Conservation (phyloP, 2,797 vertebrate species). For the Remorina albescens region DNA sequence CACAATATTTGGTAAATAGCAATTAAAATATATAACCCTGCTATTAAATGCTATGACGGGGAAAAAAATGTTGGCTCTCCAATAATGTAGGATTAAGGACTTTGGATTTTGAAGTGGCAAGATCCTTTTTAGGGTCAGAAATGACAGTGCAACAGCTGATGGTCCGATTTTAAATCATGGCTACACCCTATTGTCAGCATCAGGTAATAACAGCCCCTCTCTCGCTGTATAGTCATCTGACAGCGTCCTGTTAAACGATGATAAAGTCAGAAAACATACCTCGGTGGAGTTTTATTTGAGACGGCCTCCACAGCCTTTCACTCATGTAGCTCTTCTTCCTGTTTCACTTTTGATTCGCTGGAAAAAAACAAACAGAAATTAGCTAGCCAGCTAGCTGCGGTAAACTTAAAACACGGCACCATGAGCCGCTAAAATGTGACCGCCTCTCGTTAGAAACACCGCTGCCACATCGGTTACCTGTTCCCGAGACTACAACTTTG, state of each 20-base stretch:
- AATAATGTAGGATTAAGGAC: no score
- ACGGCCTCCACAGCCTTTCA: neutral
- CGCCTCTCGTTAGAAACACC: conserved; percentile 9
- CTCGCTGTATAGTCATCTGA: neutral
- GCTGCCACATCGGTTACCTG: neutral
- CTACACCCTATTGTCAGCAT: neutral
- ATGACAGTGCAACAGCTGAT: neutral
- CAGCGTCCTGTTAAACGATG: neutral
- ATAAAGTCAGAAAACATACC: conserved; percentile 31
- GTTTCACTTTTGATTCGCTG: conserved; percentile 63
- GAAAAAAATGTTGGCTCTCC: no score
- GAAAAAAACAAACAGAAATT: conserved; percentile 26
- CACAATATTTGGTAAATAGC: neutral
- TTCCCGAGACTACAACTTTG: no score
- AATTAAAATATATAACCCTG: neutral
- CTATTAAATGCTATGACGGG: neutral
- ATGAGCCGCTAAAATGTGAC: conserved; percentile 5
- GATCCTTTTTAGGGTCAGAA: neutral
- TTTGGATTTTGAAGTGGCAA: no score
- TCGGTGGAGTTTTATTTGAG: conserved; percentile 1
- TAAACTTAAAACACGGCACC: conserved; percentile 64
- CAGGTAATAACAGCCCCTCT: neutral
- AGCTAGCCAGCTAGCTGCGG: conserved; percentile 64
- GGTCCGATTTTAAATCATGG: neutral
- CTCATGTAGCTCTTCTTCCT: conserved; percentile 23